Base-by-base conservation (phyloP, 2,888 invertebrate species). In the Harmothoe impar region DNA sequence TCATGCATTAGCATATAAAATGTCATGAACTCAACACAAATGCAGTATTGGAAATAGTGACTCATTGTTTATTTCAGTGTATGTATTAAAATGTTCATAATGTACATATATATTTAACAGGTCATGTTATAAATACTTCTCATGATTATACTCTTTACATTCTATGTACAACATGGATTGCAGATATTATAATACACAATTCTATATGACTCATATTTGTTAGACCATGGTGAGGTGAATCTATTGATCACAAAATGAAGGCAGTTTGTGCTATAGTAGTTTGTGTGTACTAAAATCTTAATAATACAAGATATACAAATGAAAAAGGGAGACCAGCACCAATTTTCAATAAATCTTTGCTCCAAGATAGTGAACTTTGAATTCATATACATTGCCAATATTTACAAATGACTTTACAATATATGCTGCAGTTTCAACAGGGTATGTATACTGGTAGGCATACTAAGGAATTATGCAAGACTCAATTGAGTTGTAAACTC, bases 281-380 rank as follows among this genome's bases (percentile, higher is more conserved):
- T 43, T 10, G 43, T 43, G 43, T 43, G 10, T 43, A 43, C 43
- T 43, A 43, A n/a, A n/a, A n/a, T 43, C 3, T 43, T 43, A 62
- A 62, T 62, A n/a, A 20, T 62, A 62, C 10, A 62, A 62, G n/a
- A 62, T 62, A 62, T 62, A 12, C 62, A 62, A 62, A 62, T 62
- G 62, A 62, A 62, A 62, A 62, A 43, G 20, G n/a, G 62, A 62
- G 62, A 62, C 62, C 62, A 62, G 62, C 62, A 62, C 62, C 62
- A 62, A 62, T n/a, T 20, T 62, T 62, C 62, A 62, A n/a, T 62
- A 62, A n/a, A n/a, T n/a, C n/a, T 62, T 20, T 12, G 62, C 7
- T 62, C 62, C n/a, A n/a, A 15, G 15, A 62, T 20, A n/a, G 62
- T 62, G 62, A 62, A n/a, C n/a, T 62, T 62, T n/a, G 20, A 62